Evolutionary conservation across 64 coral and sea anemone species (phyloP), one percentile per base, ranked within the genome.

Genomic region (Stylophora pistillata): DNA sequence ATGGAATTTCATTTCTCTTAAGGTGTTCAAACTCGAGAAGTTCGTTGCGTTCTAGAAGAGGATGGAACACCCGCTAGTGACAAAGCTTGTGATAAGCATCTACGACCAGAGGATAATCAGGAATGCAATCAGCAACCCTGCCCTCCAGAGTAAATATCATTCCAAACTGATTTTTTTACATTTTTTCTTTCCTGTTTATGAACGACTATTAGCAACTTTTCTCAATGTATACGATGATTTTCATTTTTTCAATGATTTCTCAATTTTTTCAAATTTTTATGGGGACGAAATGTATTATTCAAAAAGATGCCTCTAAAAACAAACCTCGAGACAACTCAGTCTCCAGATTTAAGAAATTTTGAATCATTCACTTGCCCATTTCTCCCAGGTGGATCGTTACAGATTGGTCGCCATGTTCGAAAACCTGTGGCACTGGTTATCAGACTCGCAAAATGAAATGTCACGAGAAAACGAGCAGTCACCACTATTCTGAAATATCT

Each of bases 101-200:
- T 23, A 37, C 16, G 37, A 37, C 73, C 73, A 20, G 53, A 11
- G 21, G 37, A 47, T 41, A 11, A 76, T 52, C 33, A 76, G 1
- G 73, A 52, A n/a, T 76, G 73, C 53, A 76, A 76, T 21, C 30
- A 76, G 34, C 73, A 76, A 21, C 73, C 33, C 30, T 76, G 73
- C 30, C 73, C 73, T 9, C 37, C 73, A 76, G 73, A 76, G 73
- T 76, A 76, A 52, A 37, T 20, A 37, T 13, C 37, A 5, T 73
- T 13, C 15, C 25, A 30, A 3, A 13, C 0, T 73, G 28, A 73
- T 31, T 73, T 11, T 73, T 28, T 28, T 33, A 30, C 30, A 9
- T 64, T 3, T 21, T n/a, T 64, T 64, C 17, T 64, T 16, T 21
- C 20, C 7, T 47, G 37, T n/a, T n/a, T 61, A 61, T 17, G 21